Percentiles rank a stretch among this genome's conserved stretches.
Conservation (phyloP, 2,797 vertebrate genomes). For the Catostomus latipinnis region DNA sequence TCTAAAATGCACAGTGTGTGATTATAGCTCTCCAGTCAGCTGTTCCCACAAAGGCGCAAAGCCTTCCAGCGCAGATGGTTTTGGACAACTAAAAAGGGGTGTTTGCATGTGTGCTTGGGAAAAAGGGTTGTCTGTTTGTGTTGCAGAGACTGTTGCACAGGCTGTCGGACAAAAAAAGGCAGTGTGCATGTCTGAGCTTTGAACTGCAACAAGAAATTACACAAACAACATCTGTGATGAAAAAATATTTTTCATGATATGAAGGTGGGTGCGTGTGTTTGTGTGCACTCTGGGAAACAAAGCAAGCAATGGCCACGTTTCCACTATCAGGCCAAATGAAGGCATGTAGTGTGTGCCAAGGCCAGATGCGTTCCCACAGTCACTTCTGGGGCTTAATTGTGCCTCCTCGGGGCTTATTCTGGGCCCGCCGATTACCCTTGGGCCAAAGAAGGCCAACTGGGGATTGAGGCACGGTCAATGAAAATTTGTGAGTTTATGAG, state of each 20-base stretch:
- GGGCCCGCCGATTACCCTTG: too few species aligned
- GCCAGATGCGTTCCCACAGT: too few species aligned
- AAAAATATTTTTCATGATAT: constrained; percentile 3
- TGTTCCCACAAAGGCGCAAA: constrained; percentile 63
- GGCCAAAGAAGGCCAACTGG: too few species aligned
- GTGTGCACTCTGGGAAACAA: constrained; percentile 22
- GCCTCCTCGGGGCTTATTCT: too few species aligned
- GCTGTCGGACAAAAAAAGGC: constrained; percentile 19
- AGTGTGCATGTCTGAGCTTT: constrained; percentile 7
- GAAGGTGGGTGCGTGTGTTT: neutral
- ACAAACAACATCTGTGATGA: constrained; percentile 39
- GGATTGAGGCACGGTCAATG: too few species aligned
- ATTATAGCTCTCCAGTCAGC: constrained; percentile 70
- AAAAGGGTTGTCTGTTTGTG: constrained; percentile 27
- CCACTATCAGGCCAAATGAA: too few species aligned
- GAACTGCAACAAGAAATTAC: neutral
- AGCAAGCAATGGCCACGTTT: neutral
- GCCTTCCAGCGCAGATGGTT: constrained; percentile 54
- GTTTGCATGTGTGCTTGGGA: constrained; percentile 37
- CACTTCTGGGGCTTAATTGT: too few species aligned
- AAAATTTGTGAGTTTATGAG: too few species aligned
- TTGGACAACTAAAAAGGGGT: constrained; percentile 17
- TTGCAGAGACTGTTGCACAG: constrained; percentile 34
- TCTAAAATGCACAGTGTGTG: constrained; percentile 44
- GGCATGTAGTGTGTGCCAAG: too few species aligned